phyloP scores from a whole-genome alignment of 2,888 invertebrate species.

The Nomada flava region DNA sequence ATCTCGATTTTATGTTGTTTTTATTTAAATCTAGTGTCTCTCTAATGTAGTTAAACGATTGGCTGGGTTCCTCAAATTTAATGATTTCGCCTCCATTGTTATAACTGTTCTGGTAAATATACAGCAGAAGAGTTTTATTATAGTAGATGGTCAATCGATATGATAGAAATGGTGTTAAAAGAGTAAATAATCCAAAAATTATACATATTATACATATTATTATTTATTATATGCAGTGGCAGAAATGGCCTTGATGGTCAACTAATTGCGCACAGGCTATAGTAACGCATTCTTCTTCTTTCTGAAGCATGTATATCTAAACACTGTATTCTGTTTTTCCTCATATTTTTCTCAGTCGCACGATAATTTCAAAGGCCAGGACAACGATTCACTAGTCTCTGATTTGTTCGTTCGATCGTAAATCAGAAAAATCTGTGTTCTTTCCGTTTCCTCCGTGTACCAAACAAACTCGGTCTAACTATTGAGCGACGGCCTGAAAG shows the following conservation, averaged over 20 bases:
- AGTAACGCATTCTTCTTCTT: background rate
- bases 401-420: background rate
- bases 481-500: background rate
- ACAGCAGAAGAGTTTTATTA: no score
- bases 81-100: no score
- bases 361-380: background rate
- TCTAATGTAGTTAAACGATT: constrained; percentile 8
- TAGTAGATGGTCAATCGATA: background rate
- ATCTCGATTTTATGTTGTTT: constrained; percentile 20
- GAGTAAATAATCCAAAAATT: background rate
- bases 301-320: background rate
- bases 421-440: background rate
- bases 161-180: background rate
- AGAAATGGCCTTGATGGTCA: background rate
- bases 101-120: no score
- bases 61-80: background rate
- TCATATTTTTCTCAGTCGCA: background rate
- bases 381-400: background rate
- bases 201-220: no score
- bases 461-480: constrained; percentile 27
- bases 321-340: background rate
- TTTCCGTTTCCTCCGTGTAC: background rate
- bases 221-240: no score
- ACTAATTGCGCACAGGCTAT: background rate
- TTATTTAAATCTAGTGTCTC: background rate